Base-by-base conservation (phyloP, 2,888 invertebrate genomes). In the Halocaridina rubra region DNA sequence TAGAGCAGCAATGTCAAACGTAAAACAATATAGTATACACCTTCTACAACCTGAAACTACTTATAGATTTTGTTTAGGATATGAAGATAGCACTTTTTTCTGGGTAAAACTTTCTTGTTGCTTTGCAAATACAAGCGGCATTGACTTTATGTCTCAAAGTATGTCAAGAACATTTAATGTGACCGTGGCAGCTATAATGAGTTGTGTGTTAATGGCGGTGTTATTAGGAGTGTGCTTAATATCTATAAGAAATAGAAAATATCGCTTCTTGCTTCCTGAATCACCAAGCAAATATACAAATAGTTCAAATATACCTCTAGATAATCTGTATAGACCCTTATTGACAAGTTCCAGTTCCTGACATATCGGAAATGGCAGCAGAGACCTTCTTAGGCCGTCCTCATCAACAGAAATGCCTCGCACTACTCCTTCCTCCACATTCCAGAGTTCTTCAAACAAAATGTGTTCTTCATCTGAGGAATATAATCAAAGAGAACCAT, bases 61-160 rank as follows among this genome's bases (percentile, higher is more conserved):
- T 1, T 92, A 92, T 88, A 90, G 91, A 88, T 90, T 92, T 87
- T 92, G 92, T 88, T 79, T 92, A 30, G 90, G 91, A 19, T 90
- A 91, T 53, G 90, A 91, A 74, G 88, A 90, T 89, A 81, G 89
- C 88, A 82, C 90, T 89, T 89, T 90, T 32, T 88, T 90, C 22
- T 90, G 90, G 82, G 89, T 91, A 16, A 89, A 90, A 46, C 89
- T 92, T 46, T 90, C 90, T 10, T 91, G 91, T 88, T 90, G 89
- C 13, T 67, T 75, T 24, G 89, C 89, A 3, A 80, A 76, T 59
- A 90, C 90, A 10, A 86, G 88, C 24, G 89, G 89, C 74, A 88
- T 89, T 29, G 88, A 87, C 32, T 90, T 89, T 80, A 89, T 90
- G 89, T 30, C 89, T 71, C 89, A 89, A 72, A 90, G 90, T 13